A percentile compares a stretch with the other conserved stretches of the same genome.
Evolutionary conservation across 92 coral and sea anemone genomes (phyloP).

Genomic region (Plumapathes pennacea): DNA sequence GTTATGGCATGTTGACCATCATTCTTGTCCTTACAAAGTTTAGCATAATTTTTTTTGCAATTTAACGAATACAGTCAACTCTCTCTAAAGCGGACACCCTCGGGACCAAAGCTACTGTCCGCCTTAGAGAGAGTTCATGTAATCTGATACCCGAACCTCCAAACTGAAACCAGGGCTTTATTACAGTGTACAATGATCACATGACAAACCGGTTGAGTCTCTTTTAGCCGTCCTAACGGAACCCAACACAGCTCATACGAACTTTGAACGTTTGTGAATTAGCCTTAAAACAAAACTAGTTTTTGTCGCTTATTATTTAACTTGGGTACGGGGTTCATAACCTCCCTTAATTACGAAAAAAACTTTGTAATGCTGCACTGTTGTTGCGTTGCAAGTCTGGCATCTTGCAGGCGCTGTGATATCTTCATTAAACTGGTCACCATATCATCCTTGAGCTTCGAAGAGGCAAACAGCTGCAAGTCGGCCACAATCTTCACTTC

Average conservation of each 20-base stretch:
- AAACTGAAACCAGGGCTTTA: conserved; percentile 24
- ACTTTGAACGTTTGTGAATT: conserved; percentile 24
- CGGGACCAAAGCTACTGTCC: conserved; percentile 26
- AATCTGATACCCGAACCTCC: conserved; percentile 16
- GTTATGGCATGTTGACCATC: too few relatives aligned
- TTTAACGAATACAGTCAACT: conserved; percentile 11
- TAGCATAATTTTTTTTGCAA: too few relatives aligned
- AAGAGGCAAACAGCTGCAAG: background rate
- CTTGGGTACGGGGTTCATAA: conserved; percentile 25
- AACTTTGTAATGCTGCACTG: background rate
- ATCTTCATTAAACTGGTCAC: background rate
- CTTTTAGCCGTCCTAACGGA: conserved; percentile 12
- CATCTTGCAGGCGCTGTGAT: background rate
- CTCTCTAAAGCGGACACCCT: conserved; percentile 26
- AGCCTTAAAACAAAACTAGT: conserved; percentile 15
- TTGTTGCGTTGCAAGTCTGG: background rate
- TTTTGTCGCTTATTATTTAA: conserved; percentile 18
- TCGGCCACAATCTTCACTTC: conserved; percentile 24
- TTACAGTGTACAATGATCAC: conserved; percentile 19
- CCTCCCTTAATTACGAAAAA: background rate
- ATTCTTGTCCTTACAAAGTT: too few relatives aligned
- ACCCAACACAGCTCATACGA: conserved; percentile 26
- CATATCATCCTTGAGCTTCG: background rate
- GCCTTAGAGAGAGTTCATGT: conserved; percentile 26
- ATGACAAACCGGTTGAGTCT: conserved; percentile 20